Base-by-base conservation (phyloP, 2,888 invertebrate species). In the Craniophora ligustri region DNA sequence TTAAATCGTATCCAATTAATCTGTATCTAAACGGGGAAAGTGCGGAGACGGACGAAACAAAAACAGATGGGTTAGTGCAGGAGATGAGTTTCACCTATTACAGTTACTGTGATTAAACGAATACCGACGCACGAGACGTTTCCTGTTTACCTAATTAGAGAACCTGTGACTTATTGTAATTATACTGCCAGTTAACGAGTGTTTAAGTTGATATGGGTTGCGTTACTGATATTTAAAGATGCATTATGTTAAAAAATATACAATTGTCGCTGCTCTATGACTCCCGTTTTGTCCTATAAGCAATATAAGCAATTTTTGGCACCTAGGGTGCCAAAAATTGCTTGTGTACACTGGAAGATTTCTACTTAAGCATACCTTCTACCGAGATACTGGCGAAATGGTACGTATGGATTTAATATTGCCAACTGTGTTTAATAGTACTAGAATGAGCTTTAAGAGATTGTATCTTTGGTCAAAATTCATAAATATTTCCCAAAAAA, bases 51-150 rank as follows among this genome's bases (percentile, higher is more conserved):
- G 41, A 76, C 57, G 41, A 56, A 68, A 73, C 72, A 73, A 69
- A 75, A 67, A 72, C 66, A 59, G 61, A 67, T 67, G 59, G 49
- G 72, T 57, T 56, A 67, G 14, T 35, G 57, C n/a, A 77, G 74
- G 82, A 82, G 86, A 79, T 82, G 81, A 76, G 84, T 91, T 89
- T 91, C 90, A 85, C 89, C 87, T 78, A 89, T 89, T 89, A 89
- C 85, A 78, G 75, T 79, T 76, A 79, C 77, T 74, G 61, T 79
- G 83, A 88, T 89, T 89, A 88, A 83, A 82, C 74, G 86, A 85
- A 87, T 89, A 76, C 87, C 85, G 70, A 69, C 80, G 47, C 34
- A 79, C 71, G 67, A 70, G 65, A 61, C 67, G 78, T 79, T 89
- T 90, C 90, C 89, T 89, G 88, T 87, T 83, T 67, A 67, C 53